A percentile compares a stretch with the other conserved stretches of the same genome.
These are phyloP conservation scores for Grammomys dolichurus DNA, from an alignment of 2,113 vertebrate species.

Conservation along the genomic window DNA sequence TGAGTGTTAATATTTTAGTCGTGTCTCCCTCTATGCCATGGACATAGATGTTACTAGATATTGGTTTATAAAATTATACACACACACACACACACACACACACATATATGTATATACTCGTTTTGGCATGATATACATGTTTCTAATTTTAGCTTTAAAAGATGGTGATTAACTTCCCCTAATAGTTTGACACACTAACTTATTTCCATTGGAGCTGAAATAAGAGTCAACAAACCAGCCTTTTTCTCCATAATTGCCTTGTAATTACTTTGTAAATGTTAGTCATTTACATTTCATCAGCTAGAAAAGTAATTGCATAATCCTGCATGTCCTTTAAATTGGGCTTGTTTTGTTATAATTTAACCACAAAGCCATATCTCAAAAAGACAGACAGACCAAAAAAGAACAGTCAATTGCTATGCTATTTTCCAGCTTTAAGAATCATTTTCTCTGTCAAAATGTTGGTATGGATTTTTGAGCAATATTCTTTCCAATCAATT, in stretches of 20 bases:
- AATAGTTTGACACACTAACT: conserved; percentile 47
- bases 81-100: too few species aligned
- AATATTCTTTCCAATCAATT: neutral
- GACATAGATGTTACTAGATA: conserved; percentile 18
- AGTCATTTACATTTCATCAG: conserved; percentile 63
- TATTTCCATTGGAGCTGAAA: conserved; percentile 55
- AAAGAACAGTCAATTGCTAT: neutral
- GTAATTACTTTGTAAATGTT: conserved; percentile 66
- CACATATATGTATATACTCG: neutral
- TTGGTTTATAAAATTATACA: neutral
- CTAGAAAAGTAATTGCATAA: conserved; percentile 69
- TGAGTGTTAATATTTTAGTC: neutral
- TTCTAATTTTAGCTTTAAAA: conserved; percentile 65
- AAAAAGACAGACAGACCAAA: neutral
- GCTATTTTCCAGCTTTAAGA: neutral
- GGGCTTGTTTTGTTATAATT: conserved; percentile 34
- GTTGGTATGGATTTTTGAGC: neutral
- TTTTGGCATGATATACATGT: conserved; percentile 35
- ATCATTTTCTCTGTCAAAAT: neutral
- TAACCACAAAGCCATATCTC: neutral
- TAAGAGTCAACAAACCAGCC: conserved; percentile 51
- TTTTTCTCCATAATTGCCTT: conserved; percentile 72
- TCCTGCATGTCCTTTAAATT: conserved; percentile 34
- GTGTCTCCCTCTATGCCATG: neutral
- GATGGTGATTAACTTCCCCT: conserved; percentile 50